Evolutionary conservation across 2,113 vertebrate species (phyloP).

Genomic region (Hucho hucho): DNA sequence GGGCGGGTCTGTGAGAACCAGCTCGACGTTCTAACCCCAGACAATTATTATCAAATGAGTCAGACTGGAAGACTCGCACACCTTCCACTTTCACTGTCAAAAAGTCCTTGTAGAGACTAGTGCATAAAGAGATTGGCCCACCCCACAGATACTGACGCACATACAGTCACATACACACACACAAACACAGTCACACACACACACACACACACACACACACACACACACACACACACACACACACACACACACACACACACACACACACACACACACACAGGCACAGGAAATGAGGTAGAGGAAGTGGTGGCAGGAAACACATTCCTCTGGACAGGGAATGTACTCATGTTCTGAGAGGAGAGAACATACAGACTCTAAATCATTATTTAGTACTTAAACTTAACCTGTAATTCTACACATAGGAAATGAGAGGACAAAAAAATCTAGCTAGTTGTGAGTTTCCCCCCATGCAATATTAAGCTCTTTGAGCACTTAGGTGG

Average conservation of each 20-base stretch:
- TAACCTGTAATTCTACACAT: background rate
- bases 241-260: background rate
- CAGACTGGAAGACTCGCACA: background rate
- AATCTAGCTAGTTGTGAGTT: no score
- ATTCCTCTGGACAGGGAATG: slow-evolving; percentile 78
- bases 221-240: background rate
- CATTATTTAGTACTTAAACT: background rate
- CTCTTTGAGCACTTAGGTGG: no score
- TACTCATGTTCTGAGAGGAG: slow-evolving; percentile 65
- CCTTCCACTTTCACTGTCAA: background rate
- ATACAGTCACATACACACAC: background rate
- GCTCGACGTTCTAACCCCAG: background rate
- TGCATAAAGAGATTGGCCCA: no score
- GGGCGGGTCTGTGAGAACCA: background rate
- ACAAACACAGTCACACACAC: background rate
- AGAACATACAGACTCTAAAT: background rate
- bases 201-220: background rate
- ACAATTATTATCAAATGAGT: background rate
- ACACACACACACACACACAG: slow-evolving; percentile 38
- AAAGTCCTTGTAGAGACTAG: no score
- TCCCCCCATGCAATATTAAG: no score
- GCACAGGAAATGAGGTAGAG: slow-evolving; percentile 81
- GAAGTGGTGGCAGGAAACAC: slow-evolving; percentile 69
- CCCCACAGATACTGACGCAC: background rate
- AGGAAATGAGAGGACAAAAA: no score